These are phyloP conservation scores for Neodon shergylaensis DNA, from an alignment of 2,113 vertebrate genomes.

Conservation along the genomic window DNA sequence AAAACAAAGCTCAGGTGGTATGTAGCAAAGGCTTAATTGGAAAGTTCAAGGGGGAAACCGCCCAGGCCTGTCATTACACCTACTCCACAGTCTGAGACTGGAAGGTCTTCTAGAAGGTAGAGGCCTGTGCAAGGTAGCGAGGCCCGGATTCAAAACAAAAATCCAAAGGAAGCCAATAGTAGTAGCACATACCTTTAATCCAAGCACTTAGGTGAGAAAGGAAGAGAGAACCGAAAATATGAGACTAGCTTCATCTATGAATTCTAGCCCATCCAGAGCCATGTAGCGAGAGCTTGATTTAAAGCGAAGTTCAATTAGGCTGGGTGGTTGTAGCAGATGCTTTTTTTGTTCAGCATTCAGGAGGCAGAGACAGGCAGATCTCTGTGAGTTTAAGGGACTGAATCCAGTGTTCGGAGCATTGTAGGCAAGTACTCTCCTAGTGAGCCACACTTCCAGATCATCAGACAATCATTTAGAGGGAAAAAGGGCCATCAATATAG, in stretches of 20 bases:
- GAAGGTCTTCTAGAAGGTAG: neutral
- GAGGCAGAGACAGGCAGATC: too few relatives aligned
- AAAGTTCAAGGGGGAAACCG: neutral
- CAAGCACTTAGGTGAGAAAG: neutral
- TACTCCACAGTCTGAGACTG: neutral
- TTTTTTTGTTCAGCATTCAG: too few relatives aligned
- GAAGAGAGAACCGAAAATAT: neutral
- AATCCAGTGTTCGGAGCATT: neutral
- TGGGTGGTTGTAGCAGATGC: too few relatives aligned
- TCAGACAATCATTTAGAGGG: neutral
- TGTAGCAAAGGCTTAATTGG: neutral
- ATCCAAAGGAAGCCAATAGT: neutral
- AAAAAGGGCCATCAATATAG: neutral
- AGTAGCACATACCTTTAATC: neutral
- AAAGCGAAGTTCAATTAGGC: neutral
- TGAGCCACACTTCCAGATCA: neutral
- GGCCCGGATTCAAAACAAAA: neutral
- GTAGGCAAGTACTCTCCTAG: neutral
- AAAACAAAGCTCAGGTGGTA: neutral
- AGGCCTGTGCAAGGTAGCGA: neutral
- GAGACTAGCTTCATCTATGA: neutral
- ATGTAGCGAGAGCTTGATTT: neutral
- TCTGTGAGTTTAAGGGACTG: neutral
- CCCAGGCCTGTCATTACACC: neutral
- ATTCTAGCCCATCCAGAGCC: neutral